Percentiles rank a stretch among this genome's conserved stretches.
These are phyloP conservation scores for Protomyctophum bolini DNA, from an alignment of 2,113 vertebrate genomes.

Conservation along the genomic window DNA sequence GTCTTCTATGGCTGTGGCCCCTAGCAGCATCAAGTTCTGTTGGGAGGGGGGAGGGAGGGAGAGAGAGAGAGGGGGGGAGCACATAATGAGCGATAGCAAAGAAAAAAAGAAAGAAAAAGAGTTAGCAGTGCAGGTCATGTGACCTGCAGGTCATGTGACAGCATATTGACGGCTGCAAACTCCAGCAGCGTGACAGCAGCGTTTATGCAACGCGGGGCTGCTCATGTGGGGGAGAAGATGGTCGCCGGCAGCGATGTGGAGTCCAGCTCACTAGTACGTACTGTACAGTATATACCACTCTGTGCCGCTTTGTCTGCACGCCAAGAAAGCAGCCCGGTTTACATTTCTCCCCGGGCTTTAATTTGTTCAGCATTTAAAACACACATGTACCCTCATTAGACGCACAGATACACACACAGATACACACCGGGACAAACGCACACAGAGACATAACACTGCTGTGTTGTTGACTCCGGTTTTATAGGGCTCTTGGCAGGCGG, in stretches of 20 bases:
- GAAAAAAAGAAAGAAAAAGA: not conserved
- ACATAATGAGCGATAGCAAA: not conserved
- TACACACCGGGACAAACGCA: constrained; percentile 38
- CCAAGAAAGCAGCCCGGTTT: not conserved
- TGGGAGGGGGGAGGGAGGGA: constrained; percentile 3
- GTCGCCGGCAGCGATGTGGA: constrained; percentile 17
- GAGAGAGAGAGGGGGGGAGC: not conserved
- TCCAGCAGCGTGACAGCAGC: too few relatives aligned
- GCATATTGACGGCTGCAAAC: too few relatives aligned
- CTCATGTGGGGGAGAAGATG: constrained; percentile 2
- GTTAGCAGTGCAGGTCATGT: too few relatives aligned
- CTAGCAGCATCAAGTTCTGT: constrained; percentile 91
- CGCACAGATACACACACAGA: constrained; percentile 43
- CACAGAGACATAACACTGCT: constrained; percentile 59
- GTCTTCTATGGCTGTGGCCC: constrained; percentile 96
- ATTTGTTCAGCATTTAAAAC: constrained; percentile 72
- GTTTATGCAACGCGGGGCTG: too few relatives aligned
- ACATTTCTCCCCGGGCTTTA: constrained; percentile 37
- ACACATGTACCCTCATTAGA: constrained; percentile 67
- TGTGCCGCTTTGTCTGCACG: constrained; percentile 5
- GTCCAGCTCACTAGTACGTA: constrained; percentile 17
- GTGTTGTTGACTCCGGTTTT: constrained; percentile 79
- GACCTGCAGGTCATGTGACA: not conserved
- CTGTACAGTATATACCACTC: constrained; percentile 18
- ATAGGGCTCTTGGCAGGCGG: constrained; percentile 77